phyloP scores from a whole-genome alignment of 1,140 invertebrate species.

The Physella acuta region DNA sequence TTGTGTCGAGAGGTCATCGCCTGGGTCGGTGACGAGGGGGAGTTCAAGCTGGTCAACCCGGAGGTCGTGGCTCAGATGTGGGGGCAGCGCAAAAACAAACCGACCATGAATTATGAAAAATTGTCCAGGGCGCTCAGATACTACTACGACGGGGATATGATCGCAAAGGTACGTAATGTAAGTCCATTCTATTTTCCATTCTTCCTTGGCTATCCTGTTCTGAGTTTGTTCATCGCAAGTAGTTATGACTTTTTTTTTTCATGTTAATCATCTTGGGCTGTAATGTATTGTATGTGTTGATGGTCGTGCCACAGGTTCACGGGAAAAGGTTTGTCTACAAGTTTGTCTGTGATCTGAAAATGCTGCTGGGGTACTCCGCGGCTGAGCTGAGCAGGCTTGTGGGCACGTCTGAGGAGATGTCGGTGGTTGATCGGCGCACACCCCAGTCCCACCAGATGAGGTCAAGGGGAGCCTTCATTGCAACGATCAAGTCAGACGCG shows the following conservation, averaged over 20 bases:
- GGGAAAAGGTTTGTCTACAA: constrained; percentile 97
- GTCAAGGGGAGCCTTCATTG: constrained; percentile 36
- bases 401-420: constrained; percentile 43
- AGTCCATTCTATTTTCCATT: background rate
- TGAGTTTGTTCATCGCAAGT: background rate
- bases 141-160: constrained; percentile 98
- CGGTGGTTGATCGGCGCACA: constrained; percentile 47
- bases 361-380: constrained; percentile 55
- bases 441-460: constrained; percentile 43
- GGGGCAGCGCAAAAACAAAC: constrained; percentile 96
- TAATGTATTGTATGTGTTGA: background rate
- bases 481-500: constrained; percentile 23
- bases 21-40: constrained; percentile 97
- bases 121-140: constrained; percentile 93
- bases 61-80: constrained; percentile 95
- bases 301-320: constrained; percentile 46
- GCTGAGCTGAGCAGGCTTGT: constrained; percentile 53
- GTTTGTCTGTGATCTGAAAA: constrained; percentile 94
- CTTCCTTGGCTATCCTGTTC: background rate
- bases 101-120: constrained; percentile 99
- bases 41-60: constrained; percentile 97
- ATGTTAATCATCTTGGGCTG: background rate
- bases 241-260: background rate
- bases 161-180: constrained; percentile 74
- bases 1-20: constrained; percentile 63